Percentiles rank a stretch among this genome's conserved stretches.
Conservation (phyloP, 1,140 invertebrate species). For the Bombus polaris region DNA sequence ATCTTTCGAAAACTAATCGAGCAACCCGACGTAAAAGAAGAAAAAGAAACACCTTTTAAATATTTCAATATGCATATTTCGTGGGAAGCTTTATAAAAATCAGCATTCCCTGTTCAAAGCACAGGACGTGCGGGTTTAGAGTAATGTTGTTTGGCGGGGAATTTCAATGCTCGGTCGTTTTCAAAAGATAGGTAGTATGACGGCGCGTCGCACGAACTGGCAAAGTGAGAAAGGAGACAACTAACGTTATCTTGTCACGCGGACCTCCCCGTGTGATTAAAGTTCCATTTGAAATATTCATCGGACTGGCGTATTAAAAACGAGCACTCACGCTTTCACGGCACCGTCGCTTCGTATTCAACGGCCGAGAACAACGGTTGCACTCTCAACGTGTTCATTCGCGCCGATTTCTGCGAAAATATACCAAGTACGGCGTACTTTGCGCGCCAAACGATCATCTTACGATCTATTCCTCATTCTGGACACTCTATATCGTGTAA, state of each 20-base stretch:
- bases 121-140: background rate
- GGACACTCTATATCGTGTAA: background rate
- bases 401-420: constrained; percentile 3
- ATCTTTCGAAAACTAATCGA: background rate
- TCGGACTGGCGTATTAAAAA: constrained; percentile 3
- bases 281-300: constrained; percentile 32
- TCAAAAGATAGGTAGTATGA: background rate
- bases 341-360: background rate
- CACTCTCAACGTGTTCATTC: background rate
- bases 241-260: constrained; percentile 16
- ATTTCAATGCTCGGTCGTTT: constrained; percentile 4
- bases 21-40: background rate
- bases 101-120: no score
- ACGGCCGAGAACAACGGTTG: constrained; percentile 8
- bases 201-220: background rate
- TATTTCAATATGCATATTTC: background rate
- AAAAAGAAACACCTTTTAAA: background rate
- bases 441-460: background rate
- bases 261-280: constrained; percentile 13
- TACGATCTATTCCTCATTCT: background rate
- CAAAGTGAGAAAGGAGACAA: background rate
- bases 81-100: no score
- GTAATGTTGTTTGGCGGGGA: constrained; percentile 10
- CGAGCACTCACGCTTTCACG: constrained; percentile 23
- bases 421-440: background rate